Percentiles rank a stretch among this genome's conserved stretches.
Evolutionary conservation across 2,888 invertebrate genomes (phyloP).

Genomic region (Agrochola litura): DNA sequence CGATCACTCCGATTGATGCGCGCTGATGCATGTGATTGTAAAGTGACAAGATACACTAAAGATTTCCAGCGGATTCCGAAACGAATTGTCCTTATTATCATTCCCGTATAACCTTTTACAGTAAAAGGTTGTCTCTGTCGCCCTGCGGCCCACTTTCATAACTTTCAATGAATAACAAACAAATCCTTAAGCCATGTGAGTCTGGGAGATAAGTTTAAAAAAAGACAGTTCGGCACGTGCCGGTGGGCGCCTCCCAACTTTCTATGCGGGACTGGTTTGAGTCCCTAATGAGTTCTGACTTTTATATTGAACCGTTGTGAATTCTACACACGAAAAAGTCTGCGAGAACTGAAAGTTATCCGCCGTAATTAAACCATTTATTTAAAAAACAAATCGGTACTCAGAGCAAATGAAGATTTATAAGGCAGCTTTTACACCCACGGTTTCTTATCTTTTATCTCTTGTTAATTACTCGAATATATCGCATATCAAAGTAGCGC

Average conservation of each 20-base stretch:
- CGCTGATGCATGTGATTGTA: constrained; percentile 72
- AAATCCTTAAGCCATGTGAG: constrained; percentile 53
- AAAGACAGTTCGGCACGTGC: constrained; percentile 62
- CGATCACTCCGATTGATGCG: constrained; percentile 70
- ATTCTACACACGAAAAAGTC: constrained; percentile 37
- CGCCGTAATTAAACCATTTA: constrained; percentile 55
- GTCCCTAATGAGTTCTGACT: constrained; percentile 51
- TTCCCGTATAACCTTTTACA: constrained; percentile 58
- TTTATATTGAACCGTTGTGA: constrained; percentile 47
- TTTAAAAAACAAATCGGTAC: constrained; percentile 43
- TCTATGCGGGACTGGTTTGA: constrained; percentile 60
- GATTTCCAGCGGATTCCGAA: constrained; percentile 59
- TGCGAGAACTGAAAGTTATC: constrained; percentile 28
- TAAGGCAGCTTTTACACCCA: constrained; percentile 41
- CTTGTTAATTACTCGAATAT: constrained; percentile 55
- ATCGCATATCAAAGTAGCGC: constrained; percentile 53
- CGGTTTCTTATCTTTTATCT: constrained; percentile 55
- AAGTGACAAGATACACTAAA: constrained; percentile 68
- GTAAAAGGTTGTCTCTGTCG: constrained; percentile 48
- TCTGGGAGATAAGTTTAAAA: constrained; percentile 55
- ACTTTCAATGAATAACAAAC: constrained; percentile 59
- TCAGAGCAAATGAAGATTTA: constrained; percentile 56
- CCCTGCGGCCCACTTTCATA: constrained; percentile 47
- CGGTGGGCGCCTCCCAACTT: constrained; percentile 54
- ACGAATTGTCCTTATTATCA: constrained; percentile 62